phyloP scores from a whole-genome alignment of 2,888 invertebrate species.

The Temnothorax rugatulus region DNA sequence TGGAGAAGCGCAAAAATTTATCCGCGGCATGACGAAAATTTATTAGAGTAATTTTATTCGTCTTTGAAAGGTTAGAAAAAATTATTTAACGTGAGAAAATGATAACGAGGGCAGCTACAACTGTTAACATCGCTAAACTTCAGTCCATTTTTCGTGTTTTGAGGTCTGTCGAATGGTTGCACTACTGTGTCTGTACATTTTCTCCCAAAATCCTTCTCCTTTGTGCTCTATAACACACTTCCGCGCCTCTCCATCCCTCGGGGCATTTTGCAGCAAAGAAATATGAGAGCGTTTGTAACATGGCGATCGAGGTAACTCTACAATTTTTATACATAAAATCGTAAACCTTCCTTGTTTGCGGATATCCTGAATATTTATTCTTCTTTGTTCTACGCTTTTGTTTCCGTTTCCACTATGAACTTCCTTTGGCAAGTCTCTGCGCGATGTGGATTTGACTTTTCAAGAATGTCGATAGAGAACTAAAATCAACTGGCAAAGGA shows the following conservation, averaged over 20 bases:
- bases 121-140: conserved; percentile 10
- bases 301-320: conserved; percentile 56
- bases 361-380: conserved; percentile 58
- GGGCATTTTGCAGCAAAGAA: conserved; percentile 50
- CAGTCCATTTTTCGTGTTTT: conserved; percentile 45
- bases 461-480: conserved; percentile 56
- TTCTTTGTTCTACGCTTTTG: conserved; percentile 53
- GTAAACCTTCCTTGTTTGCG: conserved; percentile 57
- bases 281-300: conserved; percentile 51
- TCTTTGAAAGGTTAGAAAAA: neutral
- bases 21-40: neutral
- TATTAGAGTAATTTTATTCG: neutral
- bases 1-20: conserved; percentile 18
- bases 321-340: conserved; percentile 54
- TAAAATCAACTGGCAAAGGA: conserved; percentile 54
- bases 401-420: conserved; percentile 48
- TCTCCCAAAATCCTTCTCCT: conserved; percentile 28
- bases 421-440: conserved; percentile 45
- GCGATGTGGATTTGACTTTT: conserved; percentile 56
- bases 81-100: neutral
- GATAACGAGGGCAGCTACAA: neutral
- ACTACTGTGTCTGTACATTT: conserved; percentile 44
- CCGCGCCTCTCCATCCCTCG: conserved; percentile 36
- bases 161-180: conserved; percentile 24
- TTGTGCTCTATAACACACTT: conserved; percentile 50